Percentiles rank a stretch among this genome's conserved stretches.
phyloP scores from a whole-genome alignment of 2,113 vertebrate genomes.

The Ammodytes marinus region DNA sequence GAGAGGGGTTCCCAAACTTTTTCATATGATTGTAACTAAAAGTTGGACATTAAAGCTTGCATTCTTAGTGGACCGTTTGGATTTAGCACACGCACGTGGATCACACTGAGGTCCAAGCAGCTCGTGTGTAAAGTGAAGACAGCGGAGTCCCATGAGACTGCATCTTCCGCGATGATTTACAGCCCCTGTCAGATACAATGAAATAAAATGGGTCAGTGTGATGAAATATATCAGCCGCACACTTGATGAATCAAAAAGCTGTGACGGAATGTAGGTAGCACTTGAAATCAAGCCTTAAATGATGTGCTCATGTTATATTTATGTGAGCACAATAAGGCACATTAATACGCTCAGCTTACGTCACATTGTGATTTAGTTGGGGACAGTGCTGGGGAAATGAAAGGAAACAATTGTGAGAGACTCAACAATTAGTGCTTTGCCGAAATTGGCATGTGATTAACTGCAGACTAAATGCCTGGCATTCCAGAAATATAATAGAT shows the following conservation, averaged over 20 bases:
- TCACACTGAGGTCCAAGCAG: slow-evolving; percentile 32
- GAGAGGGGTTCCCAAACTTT: no score
- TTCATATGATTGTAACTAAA: no score
- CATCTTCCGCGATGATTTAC: slow-evolving; percentile 74
- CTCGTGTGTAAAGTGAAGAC: slow-evolving; percentile 64
- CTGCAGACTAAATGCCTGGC: slow-evolving; percentile 35
- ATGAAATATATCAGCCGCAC: slow-evolving; percentile 63
- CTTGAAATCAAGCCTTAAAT: slow-evolving; percentile 21
- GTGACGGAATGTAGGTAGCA: background rate
- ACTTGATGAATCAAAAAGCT: slow-evolving; percentile 59
- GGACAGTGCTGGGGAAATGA: background rate
- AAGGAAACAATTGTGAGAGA: slow-evolving; percentile 32
- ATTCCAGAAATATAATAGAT: slow-evolving; percentile 55
- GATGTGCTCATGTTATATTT: slow-evolving; percentile 46
- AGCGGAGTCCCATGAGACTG: slow-evolving; percentile 58
- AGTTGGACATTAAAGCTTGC: slow-evolving; percentile 17
- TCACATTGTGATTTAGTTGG: background rate
- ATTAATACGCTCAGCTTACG: slow-evolving; percentile 12
- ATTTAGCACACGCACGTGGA: slow-evolving; percentile 34
- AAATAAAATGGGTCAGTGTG: slow-evolving; percentile 76
- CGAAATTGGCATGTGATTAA: slow-evolving; percentile 20
- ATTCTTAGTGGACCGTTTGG: background rate
- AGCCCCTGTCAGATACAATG: slow-evolving; percentile 65
- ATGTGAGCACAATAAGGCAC: slow-evolving; percentile 18
- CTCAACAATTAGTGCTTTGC: slow-evolving; percentile 28